Evolutionary conservation across 2,113 vertebrate species (phyloP), one percentile per base, ranked within the genome.

Genomic region (Megatriorchis doriae): DNA sequence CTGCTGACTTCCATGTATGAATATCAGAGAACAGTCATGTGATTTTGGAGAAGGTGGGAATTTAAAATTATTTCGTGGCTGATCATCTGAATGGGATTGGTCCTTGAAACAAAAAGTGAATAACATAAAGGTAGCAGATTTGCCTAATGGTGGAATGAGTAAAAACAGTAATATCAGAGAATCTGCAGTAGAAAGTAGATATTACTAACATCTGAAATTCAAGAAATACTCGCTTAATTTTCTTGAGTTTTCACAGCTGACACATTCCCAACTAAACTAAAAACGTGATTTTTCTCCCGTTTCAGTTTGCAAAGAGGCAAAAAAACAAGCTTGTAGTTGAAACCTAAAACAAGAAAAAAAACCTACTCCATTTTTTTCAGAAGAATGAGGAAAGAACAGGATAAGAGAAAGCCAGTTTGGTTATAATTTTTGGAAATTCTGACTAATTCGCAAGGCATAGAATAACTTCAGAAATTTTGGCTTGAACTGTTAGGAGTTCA

Each of bases 21-120:
- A 4, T 62, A 58, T 16, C 0, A 0, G 38, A 71, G 50, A 66
- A 48, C 19, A 42, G 32, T 50, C 11, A 32, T 21, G 15, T 18
- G 7, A 40, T 52, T 94, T 90, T 72, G 42, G 56, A 93, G 66
- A 34, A 75, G 16, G 10, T 27, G 21, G 21, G 65, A 86, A 68
- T 67, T 59, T n/a, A 19, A 72, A 78, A 56, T n/a, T 56, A 22
- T 81, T 93, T 87, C 74, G 19, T 74, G 25, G 36, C 32, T n/a
- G 78, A 73, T 56, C 72, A 62, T 21, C 59, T 83, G 32, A 20
- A 80, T 79, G 13, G 11, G 45, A 14, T 31, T 74, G 27, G 29
- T 80, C 48, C 34, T 23, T 73, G 40, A 71, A 86, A 77, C 29
- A 81, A 68, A 80, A 81, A 53, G 8, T 42, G 20, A 91, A 4